These are phyloP conservation scores for Enoplosus armatus DNA, from an alignment of 2,797 vertebrate genomes.

Conservation along the genomic window DNA sequence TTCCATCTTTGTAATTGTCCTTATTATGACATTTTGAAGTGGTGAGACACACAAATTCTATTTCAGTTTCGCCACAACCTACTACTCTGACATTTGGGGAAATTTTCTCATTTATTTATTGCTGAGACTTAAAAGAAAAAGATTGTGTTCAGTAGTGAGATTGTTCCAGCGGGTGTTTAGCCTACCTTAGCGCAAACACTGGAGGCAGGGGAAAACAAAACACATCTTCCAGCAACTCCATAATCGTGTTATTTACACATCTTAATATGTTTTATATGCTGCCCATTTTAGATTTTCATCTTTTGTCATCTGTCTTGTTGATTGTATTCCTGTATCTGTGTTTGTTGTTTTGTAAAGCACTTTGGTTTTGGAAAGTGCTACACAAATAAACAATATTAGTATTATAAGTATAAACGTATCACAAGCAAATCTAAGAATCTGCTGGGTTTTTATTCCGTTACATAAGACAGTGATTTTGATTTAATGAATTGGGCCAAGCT, in stretches of 20 bases:
- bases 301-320: not conserved
- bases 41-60: constrained; percentile 19
- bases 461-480: not conserved
- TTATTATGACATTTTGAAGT: constrained; percentile 19
- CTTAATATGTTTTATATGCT: not conserved
- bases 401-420: not conserved
- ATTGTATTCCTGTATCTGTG: not conserved
- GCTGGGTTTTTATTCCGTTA: not conserved
- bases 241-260: not conserved
- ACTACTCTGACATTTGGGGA: not conserved
- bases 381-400: not conserved
- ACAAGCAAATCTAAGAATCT: not conserved
- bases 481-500: not conserved
- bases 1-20: constrained; percentile 3
- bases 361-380: not conserved
- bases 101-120: not conserved
- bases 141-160: not conserved
- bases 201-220: not conserved
- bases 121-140: not conserved
- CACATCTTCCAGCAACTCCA: not conserved
- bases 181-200: not conserved
- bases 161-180: not conserved
- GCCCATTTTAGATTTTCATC: not conserved
- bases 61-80: constrained; percentile 10
- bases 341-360: not conserved